Evolutionary conservation across 2,797 vertebrate genomes (phyloP).

Genomic region (Sandelia bainsii): DNA sequence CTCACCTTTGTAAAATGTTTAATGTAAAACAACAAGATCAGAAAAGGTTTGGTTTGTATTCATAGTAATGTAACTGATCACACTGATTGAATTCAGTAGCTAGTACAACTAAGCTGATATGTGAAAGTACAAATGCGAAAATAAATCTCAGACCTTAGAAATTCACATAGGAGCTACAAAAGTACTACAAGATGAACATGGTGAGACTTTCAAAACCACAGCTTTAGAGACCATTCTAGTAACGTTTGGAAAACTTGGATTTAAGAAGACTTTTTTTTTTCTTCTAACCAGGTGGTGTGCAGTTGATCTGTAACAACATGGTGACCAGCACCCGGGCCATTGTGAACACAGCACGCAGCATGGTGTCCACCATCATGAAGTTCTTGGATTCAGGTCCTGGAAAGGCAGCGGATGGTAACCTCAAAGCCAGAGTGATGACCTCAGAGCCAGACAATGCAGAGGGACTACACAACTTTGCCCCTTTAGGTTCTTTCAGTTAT

Average conservation of each 20-base stretch:
- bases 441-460: constrained; percentile 98
- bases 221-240: too few relatives aligned
- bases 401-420: constrained; percentile 92
- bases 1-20: too few relatives aligned
- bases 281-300: constrained; percentile 90
- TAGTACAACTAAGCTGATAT: too few relatives aligned
- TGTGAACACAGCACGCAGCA: constrained; percentile 98
- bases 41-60: too few relatives aligned
- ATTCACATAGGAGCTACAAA: not conserved
- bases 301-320: constrained; percentile 99
- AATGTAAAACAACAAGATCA: too few relatives aligned
- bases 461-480: constrained; percentile 98
- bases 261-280: not conserved
- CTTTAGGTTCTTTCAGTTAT: constrained; percentile 85
- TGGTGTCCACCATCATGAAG: constrained; percentile 99
- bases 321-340: constrained; percentile 99
- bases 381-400: constrained; percentile 97
- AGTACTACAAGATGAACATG: not conserved
- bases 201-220: not conserved
- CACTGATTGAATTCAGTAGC: too few relatives aligned
- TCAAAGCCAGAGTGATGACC: constrained; percentile 95
- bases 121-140: too few relatives aligned
- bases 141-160: too few relatives aligned
- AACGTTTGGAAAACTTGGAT: not conserved
- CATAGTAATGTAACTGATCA: too few relatives aligned